A percentile compares a stretch with the other conserved stretches of the same genome.
Conservation (phyloP, 2,888 invertebrate species). For the Girardia tigrina region DNA sequence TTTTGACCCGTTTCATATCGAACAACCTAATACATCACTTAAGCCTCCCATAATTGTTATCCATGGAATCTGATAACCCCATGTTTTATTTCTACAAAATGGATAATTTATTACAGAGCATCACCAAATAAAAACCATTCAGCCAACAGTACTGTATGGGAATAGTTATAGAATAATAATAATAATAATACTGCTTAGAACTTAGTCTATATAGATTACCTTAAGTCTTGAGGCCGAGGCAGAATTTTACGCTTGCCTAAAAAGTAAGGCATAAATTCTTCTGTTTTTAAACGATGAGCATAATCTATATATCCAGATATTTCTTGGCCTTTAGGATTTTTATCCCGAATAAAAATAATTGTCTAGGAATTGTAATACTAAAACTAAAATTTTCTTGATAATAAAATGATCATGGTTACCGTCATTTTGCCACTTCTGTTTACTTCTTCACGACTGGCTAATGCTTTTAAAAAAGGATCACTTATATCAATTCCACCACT, state of each 20-base stretch:
- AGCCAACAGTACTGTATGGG: too few relatives aligned
- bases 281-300: conserved; percentile 58
- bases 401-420: conserved; percentile 39
- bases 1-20: too few relatives aligned
- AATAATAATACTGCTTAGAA: neutral
- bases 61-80: too few relatives aligned
- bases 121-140: too few relatives aligned
- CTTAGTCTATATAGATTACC: conserved; percentile 50
- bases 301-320: conserved; percentile 74
- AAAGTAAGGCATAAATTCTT: conserved; percentile 68
- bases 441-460: conserved; percentile 62
- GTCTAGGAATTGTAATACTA: conserved; percentile 42
- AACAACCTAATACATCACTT: too few relatives aligned
- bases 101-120: too few relatives aligned
- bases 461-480: conserved; percentile 58
- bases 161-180: too few relatives aligned
- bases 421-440: conserved; percentile 64
- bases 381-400: neutral
- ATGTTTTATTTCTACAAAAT: too few relatives aligned
- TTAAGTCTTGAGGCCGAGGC: conserved; percentile 61
- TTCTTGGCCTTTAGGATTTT: conserved; percentile 61
- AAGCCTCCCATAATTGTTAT: too few relatives aligned
- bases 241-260: conserved; percentile 57
- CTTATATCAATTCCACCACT: conserved; percentile 55
- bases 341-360: conserved; percentile 64